phyloP scores from a whole-genome alignment of 2,113 vertebrate species.

The Rissa tridactyla region DNA sequence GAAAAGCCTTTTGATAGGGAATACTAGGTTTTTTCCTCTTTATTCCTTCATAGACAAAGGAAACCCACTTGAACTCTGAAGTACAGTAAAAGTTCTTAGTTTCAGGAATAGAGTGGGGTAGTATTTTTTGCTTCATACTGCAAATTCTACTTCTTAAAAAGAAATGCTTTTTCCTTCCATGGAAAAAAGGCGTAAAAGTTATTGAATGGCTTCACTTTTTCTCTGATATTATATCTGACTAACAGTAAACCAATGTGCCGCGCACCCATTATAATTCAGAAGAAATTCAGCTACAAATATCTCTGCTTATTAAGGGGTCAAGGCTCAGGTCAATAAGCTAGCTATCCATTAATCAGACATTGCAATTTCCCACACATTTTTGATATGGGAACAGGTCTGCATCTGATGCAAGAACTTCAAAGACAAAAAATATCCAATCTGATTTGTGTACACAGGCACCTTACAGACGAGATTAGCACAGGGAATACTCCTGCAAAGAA shows the following conservation, averaged over 20 bases:
- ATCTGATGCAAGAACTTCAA: neutral
- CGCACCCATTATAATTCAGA: neutral
- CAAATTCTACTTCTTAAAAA: neutral
- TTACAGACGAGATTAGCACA: neutral
- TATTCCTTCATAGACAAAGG: neutral
- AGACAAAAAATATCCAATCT: neutral
- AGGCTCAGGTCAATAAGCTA: neutral
- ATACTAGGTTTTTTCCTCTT: neutral
- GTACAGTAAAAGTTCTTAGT: neutral
- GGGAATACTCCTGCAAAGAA: neutral
- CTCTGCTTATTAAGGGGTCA: neutral
- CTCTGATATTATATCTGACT: neutral
- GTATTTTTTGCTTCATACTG: neutral
- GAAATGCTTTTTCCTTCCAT: neutral
- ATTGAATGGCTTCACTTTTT: neutral
- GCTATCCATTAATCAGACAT: neutral
- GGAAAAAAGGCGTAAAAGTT: neutral
- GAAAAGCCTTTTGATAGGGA: constrained; percentile 41
- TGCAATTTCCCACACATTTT: neutral
- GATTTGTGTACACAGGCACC: neutral
- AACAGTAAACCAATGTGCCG: neutral
- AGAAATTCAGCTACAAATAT: neutral
- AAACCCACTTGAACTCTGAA: neutral
- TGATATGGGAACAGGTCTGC: neutral
- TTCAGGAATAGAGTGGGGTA: neutral